Evolutionary conservation across 2,113 vertebrate genomes (phyloP).

Genomic region (Noctilio leporinus): DNA sequence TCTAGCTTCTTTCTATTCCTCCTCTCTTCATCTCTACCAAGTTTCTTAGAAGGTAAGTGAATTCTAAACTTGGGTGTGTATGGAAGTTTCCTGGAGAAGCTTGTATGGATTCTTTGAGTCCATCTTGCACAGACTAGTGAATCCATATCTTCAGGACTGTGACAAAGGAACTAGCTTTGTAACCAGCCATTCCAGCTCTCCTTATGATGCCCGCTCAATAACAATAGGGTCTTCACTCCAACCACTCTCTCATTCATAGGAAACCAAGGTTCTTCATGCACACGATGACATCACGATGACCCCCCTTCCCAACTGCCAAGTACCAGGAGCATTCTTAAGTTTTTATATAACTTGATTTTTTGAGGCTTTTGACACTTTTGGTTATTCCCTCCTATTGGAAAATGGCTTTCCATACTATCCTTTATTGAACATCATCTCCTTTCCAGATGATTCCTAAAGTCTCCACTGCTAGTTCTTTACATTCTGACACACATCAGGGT

Average conservation of each 20-base stretch:
- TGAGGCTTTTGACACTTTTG: background rate
- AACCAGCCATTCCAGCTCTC: too few species aligned
- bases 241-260: too few species aligned
- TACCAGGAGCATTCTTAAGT: too few species aligned
- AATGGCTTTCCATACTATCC: background rate
- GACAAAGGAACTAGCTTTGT: background rate
- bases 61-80: background rate
- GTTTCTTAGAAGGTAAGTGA: background rate
- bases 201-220: too few species aligned
- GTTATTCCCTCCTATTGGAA: background rate
- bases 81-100: background rate
- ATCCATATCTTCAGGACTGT: too few species aligned
- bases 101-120: background rate
- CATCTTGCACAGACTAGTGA: background rate
- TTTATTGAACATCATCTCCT: background rate
- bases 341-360: background rate
- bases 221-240: too few species aligned
- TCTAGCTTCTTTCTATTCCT: background rate
- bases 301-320: too few species aligned
- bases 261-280: too few species aligned
- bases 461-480: background rate
- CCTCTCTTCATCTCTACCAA: background rate
- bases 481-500: fast-evolving
- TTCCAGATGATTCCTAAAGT: too few species aligned
- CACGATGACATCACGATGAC: too few species aligned